Base-by-base conservation (phyloP, 2,113 vertebrate genomes). In the Aldabrachelys gigantea region DNA sequence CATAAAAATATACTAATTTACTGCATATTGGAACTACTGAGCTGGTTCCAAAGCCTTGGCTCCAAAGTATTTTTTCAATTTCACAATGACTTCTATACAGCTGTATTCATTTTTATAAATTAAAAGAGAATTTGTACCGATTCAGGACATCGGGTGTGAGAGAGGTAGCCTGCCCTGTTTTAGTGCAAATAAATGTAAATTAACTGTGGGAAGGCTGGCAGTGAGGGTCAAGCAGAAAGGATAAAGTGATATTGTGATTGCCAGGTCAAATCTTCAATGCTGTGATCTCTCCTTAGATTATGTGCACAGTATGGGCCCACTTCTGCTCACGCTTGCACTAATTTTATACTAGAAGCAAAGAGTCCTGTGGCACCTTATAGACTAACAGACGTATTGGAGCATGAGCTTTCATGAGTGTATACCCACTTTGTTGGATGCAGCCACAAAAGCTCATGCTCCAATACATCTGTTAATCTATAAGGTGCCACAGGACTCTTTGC, bases 141-240 rank as follows among this genome's bases (percentile, higher is more conserved):
- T 91, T 94, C 84, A 92, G 24, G 92, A 82, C 53, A 84, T 1
- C 14, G 56, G 81, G 80, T 92, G 12, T 82, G 49, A 85, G 92
- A 90, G 96, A 97, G 92, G 95, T 95, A 96, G 93, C 0, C 8
- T 85, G 93, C 92, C 89, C 76, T 54, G 69, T 94, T 95, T 96
- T 91, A 95, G 95, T 97, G 91, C 88, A 96, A 97, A 94, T 93
- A 91, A 91, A 87, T 54, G 59, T 96, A 96, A 96, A 96, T 87
- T 50, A 65, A 86, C 44, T 35, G 27, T 81, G 57, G 83, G 57
- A 92, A 91, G 49, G 49, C 76, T 87, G 88, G 75, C 35, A 85
- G 14, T 88, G 92, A 85, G 19, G n/a, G 72, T 84, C 53, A 88
- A 88, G 85, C 49, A 94, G 92, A 90, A 95, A 69, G 5, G 11